Evolutionary conservation across 2,888 invertebrate species (phyloP), one percentile per base, ranked within the genome.

Genomic region (Pediacus dermestoides): DNA sequence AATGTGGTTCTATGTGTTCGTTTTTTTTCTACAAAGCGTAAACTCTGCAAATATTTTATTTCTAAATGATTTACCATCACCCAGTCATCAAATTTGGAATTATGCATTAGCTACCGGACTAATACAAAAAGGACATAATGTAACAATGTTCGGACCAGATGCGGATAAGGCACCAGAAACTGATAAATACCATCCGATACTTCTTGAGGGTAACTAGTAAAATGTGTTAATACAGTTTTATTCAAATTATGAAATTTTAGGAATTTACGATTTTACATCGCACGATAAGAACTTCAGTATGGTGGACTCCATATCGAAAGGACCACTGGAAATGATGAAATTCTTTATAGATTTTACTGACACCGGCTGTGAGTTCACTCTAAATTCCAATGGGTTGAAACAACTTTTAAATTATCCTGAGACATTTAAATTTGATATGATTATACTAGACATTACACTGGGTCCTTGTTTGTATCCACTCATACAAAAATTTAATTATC

Each of bases 361-460:
- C 21, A 18, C 21, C 6, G 21, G 6, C 6, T 18, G 21, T n/a
- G n/a, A n/a, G 6, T 18, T 7, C 21, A 18, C 6, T n/a, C 14
- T 13, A 12, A 10, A 28, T 6, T 4, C 62, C 0, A 48, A 57
- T 6, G 62, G 62, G 1, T 52, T 63, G 10, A 32, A 56, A 18
- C 35, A 32, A 10, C 39, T 61, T 2, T 34, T 56, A 28, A 48
- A 57, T 15, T 58, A 64, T 42, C 57, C 62, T 0, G 30, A 53
- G 18, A 46, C 58, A 37, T 62, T 58, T 34, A 56, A 57, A 33
- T 61, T 64, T 36, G 64, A 64, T 43, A 25, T 58, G 3, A 55
- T 66, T 8, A 37, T 66, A 2, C 41, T 55, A 7, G 64, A 64
- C 34, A 37, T 58, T 10, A 54, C 54, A 1, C 15, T 44, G 2